These are phyloP conservation scores for Caenorhabditis panamensis DNA, from an alignment of 2,888 invertebrate species.

Conservation along the genomic window DNA sequence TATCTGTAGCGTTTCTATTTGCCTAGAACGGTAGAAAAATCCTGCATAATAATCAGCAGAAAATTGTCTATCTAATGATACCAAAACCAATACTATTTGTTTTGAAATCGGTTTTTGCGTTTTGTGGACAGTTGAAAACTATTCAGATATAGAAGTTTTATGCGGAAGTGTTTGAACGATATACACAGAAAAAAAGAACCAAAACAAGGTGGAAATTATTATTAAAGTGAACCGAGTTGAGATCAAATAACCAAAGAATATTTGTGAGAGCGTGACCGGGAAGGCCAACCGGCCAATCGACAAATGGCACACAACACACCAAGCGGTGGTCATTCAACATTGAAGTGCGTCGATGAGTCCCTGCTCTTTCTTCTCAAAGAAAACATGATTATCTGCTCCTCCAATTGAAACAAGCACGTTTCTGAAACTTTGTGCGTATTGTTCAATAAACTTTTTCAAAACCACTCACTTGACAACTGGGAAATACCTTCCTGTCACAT, in stretches of 20 bases:
- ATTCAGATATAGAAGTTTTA: too few species aligned
- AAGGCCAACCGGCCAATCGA: conserved; percentile 1
- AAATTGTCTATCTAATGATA: conserved; percentile 16
- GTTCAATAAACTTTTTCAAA: neutral
- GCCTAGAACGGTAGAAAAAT: too few species aligned
- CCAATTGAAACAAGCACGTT: conserved; percentile 58
- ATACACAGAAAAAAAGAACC: conserved; percentile 30
- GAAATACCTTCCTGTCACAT: conserved; percentile 65
- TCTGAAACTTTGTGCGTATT: conserved; percentile 26
- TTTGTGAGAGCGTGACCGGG: conserved; percentile 3
- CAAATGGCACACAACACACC: conserved; percentile 37
- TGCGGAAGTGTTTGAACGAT: conserved; percentile 11
- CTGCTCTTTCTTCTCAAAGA: conserved; percentile 60
- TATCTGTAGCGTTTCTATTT: too few species aligned
- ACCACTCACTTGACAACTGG: conserved; percentile 63
- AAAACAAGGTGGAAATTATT: conserved; percentile 42
- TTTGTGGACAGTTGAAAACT: too few species aligned
- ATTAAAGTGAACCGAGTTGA: conserved; percentile 60
- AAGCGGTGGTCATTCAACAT: conserved; percentile 46
- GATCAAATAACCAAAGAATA: conserved; percentile 46
- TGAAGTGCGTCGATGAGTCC: conserved; percentile 48
- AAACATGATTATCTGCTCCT: conserved; percentile 58
- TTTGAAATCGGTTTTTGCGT: too few species aligned
- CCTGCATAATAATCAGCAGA: conserved; percentile 14
- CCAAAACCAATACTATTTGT: conserved; percentile 1